These are phyloP conservation scores for Bovichtus diacanthus DNA, from an alignment of 2,797 vertebrate species.

Conservation along the genomic window DNA sequence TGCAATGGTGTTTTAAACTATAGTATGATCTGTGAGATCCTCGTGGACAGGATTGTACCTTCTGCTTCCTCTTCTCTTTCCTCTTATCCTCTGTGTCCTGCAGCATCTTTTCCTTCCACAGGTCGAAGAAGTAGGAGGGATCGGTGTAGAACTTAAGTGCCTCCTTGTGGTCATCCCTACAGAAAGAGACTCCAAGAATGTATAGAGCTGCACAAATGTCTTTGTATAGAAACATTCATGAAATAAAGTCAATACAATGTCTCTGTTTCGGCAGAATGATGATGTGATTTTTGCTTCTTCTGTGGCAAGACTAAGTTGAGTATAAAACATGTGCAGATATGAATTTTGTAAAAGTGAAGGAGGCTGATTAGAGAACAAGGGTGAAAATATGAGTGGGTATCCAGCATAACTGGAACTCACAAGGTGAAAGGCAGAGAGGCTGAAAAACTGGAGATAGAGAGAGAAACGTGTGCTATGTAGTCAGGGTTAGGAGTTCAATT, in stretches of 20 bases:
- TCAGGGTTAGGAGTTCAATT: slow-evolving; percentile 33
- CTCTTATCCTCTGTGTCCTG: slow-evolving; percentile 99
- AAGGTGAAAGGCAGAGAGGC: slow-evolving; percentile 21
- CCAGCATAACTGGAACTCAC: slow-evolving; percentile 15
- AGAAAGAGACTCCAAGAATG: slow-evolving; percentile 35
- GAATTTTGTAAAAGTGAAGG: slow-evolving; percentile 37
- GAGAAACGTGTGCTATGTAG: slow-evolving; percentile 38
- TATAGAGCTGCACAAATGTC: not conserved
- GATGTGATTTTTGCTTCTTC: not conserved
- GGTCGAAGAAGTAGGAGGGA: slow-evolving; percentile 98
- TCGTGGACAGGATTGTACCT: slow-evolving; percentile 82
- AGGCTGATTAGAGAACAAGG: slow-evolving; percentile 28
- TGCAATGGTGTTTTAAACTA: not conserved
- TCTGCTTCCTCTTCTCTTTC: slow-evolving; percentile 97
- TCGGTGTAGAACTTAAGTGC: slow-evolving; percentile 98
- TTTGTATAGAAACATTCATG: not conserved
- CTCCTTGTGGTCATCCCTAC: slow-evolving; percentile 96
- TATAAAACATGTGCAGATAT: slow-evolving; percentile 34
- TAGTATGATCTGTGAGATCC: not conserved
- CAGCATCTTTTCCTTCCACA: slow-evolving; percentile 99
- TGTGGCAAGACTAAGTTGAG: not conserved
- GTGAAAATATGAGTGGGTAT: slow-evolving; percentile 13
- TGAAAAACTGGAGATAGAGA: slow-evolving; percentile 14
- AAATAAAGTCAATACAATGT: not conserved
- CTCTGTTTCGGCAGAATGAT: not conserved